Base-by-base conservation (phyloP, 2,797 vertebrate species). In the Benthosema pterotum region DNA sequence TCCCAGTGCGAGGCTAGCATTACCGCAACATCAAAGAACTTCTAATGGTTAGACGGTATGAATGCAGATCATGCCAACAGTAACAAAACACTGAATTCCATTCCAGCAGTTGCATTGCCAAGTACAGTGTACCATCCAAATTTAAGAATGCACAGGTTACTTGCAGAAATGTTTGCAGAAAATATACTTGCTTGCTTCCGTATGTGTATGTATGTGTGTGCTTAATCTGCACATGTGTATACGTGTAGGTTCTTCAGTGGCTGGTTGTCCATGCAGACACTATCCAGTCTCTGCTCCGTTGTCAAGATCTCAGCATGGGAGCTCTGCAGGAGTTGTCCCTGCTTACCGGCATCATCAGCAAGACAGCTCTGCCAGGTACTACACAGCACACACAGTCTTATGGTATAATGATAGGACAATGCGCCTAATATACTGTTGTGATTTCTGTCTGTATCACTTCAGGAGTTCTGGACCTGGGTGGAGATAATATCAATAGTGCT, bases 291-390 rank as follows among this genome's bases (percentile, higher is more conserved):
- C 94, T 99, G 69, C 79, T 99, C 60, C 94, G 95, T 67, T 95
- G 94, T 87, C 97, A 95, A 76, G 94, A 98, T 52, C 82, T 96
- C 49, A 95, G 93, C 54, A 92, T 91, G 67, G 96, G 95, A 25
- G 93, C 95, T 2, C 77, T 99, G 60, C 95, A 97, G 90, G 96
- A 99, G 63, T 80, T 99, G 67, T 96, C 97, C 19, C 82, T 93
- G 66, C 92, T 99, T 6, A 99, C 96, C 0, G 96, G 95, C 60
- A 96, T 99, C 82, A 98, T 99, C 87, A 99, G 97, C 88, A 99
- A 99, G 85, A 95, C 97, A 0, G 98, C 97, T 56, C 88, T 98
- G 71, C 97, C 98, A 87, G 96, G 98, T 98, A 84, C 15, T 12
- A 16, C 5, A 22, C 22, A 11, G 11, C 55, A 45, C 42, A 57